phyloP scores from a whole-genome alignment of 2,113 vertebrate genomes.

The Clarias magur region DNA sequence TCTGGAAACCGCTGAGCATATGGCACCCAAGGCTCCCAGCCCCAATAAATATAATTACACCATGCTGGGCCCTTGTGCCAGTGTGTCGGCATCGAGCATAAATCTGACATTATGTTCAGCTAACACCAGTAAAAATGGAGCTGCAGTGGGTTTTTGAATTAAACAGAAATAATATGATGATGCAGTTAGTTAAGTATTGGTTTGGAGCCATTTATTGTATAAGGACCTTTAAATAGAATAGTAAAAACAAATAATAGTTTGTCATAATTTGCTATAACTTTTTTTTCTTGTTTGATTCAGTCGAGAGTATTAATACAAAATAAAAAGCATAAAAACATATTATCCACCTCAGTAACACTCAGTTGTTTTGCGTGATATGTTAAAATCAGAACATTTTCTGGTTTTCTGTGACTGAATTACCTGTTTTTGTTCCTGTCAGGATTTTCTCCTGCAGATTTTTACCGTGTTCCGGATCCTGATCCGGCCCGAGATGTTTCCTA shows the following conservation, averaged over 20 bases:
- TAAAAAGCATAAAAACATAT: not conserved
- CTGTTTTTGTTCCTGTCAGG: conserved; percentile 70
- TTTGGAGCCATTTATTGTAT: not conserved
- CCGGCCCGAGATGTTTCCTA: conserved; percentile 96
- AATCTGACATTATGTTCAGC: not conserved
- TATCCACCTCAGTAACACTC: too few relatives aligned
- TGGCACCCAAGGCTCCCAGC: not conserved
- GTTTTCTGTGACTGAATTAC: not conserved
- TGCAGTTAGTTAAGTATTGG: not conserved
- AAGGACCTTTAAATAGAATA: not conserved
- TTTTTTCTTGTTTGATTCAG: not conserved
- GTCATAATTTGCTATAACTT: not conserved
- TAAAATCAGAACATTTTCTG: not conserved
- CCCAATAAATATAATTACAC: not conserved
- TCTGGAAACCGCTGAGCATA: not conserved
- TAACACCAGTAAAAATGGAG: not conserved
- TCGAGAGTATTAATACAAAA: not conserved
- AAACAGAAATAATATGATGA: not conserved
- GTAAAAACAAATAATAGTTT: not conserved
- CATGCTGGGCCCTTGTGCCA: not conserved
- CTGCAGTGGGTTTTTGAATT: not conserved
- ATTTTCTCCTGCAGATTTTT: conserved; percentile 96
- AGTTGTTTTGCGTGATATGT: not conserved
- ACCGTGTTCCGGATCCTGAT: conserved; percentile 97
- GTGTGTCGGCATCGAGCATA: not conserved